Evolutionary conservation across 1,140 invertebrate genomes (phyloP).

Genomic region (Drosophila busckii): DNA sequence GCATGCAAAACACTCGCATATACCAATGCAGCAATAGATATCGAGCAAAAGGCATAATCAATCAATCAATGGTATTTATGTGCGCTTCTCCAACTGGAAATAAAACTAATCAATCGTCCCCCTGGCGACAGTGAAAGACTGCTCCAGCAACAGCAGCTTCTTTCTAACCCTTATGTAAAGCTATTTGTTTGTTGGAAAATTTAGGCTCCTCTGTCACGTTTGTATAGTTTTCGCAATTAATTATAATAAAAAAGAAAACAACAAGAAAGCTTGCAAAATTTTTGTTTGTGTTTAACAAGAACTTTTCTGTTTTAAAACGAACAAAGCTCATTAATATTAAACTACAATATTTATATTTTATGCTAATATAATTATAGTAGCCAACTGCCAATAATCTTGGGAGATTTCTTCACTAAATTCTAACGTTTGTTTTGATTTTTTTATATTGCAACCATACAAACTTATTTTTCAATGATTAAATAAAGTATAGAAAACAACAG

Average conservation of each 20-base stretch:
- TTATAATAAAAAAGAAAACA: constrained; percentile 37
- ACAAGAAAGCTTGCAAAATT: too few species aligned
- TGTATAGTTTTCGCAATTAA: constrained; percentile 51
- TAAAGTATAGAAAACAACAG: too few species aligned
- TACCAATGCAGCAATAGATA: constrained; percentile 70
- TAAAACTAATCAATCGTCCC: constrained; percentile 78
- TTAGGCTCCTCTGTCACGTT: constrained; percentile 19
- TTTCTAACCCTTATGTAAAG: constrained; percentile 9
- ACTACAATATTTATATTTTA: too few species aligned
- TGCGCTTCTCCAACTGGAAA: constrained; percentile 74
- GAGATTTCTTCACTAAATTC: too few species aligned
- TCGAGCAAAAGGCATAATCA: constrained; percentile 76
- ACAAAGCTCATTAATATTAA: too few species aligned
- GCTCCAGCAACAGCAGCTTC: constrained; percentile 2
- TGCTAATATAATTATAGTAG: too few species aligned
- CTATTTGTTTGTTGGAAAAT: constrained; percentile 39
- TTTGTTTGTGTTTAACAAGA: too few species aligned
- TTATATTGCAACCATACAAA: too few species aligned
- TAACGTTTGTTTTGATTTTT: too few species aligned
- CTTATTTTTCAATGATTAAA: too few species aligned
- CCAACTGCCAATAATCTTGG: too few species aligned
- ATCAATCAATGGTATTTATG: constrained; percentile 79
- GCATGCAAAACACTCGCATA: constrained; percentile 60
- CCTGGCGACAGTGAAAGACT: constrained; percentile 47
- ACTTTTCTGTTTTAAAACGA: too few species aligned